Base-by-base conservation (phyloP, 2,888 invertebrate genomes). In the Lymantria monacha region DNA sequence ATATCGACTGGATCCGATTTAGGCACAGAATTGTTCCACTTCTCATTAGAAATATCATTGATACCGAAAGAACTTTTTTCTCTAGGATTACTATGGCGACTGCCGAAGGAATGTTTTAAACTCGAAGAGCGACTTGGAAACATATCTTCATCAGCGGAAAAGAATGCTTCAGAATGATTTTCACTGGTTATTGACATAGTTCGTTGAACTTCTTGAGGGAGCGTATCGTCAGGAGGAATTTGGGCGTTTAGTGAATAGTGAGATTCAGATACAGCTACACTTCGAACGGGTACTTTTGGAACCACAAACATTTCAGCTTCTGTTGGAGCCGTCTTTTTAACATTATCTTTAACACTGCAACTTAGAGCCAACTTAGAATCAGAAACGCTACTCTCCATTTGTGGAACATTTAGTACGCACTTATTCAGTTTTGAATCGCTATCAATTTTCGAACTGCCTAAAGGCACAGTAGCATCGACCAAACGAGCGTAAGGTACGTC, bases 81-180 rank as follows among this genome's bases (percentile, higher is more conserved):
- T 70, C 77, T 87, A 0, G 76, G 82, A 48, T 83, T 85, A 53
- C 89, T 89, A 51, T 88, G 88, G 1, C 91, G 89, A 67, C 87
- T 88, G 37, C 88, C 91, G 43, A 90, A 90, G 0, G 95, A 95
- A 77, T 94, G 94, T 54, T 94, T 92, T 48, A 95, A 80, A 65
- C 95, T 95, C 0, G 95, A 95, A 14, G 94, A 94, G 10, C 94
- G 88, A 67, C 94, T 95, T 22, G 93, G 94, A 62, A 93, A 93
- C 69, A 95, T 93, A 66, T 97, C 98, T 84, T 98, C 98, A 74
- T 98, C 97, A 0, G 98, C 98, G 0, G 98, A 98, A 79, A 97
- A 98, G 85, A 97, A 98, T 47, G 96, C 95, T 83, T 98, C 98
- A 0, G 97, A 97, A 69, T 96, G 97, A 80, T 97, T 97, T 81